Percentiles rank a stretch among this genome's conserved stretches.
These are phyloP conservation scores for Branchinecta sandiegonensis DNA, from an alignment of 2,888 invertebrate species.

Conservation along the genomic window DNA sequence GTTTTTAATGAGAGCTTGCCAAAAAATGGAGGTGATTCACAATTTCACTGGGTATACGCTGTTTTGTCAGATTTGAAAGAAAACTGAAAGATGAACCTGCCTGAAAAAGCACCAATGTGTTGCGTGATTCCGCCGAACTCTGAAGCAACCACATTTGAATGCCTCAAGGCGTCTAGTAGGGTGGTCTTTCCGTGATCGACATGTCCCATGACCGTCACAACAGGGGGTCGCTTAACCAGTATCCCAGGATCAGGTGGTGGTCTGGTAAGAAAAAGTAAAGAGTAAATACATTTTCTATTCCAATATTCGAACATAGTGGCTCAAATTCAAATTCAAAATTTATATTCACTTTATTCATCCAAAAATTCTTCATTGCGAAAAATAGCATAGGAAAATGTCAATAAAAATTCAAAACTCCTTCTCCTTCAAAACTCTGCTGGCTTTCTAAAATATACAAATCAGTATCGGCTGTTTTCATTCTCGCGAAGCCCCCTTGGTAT, in stretches of 20 bases:
- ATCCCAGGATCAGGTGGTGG: constrained; percentile 50
- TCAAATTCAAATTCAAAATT: too few relatives aligned
- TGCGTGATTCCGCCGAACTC: constrained; percentile 99
- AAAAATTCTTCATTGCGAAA: constrained; percentile 33
- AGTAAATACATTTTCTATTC: constrained; percentile 13
- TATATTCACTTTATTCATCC: too few relatives aligned
- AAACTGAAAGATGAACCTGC: constrained; percentile 33
- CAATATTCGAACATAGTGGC: constrained; percentile 28
- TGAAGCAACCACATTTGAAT: constrained; percentile 67
- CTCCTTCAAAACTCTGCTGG: constrained; percentile 29
- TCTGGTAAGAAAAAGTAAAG: constrained; percentile 30
- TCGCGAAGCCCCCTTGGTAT: too few relatives aligned
- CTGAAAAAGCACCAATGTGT: constrained; percentile 94
- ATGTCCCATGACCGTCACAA: constrained; percentile 98
- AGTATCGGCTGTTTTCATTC: too few relatives aligned
- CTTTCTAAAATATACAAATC: too few relatives aligned
- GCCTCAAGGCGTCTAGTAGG: constrained; percentile 68
- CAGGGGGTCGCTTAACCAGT: constrained; percentile 64
- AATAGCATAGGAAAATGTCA: too few relatives aligned
- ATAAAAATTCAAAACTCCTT: too few relatives aligned
- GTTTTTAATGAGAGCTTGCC: too few relatives aligned
- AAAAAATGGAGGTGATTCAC: too few relatives aligned
- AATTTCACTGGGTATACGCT: too few relatives aligned
- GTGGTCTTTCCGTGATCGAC: constrained; percentile 99
- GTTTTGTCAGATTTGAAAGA: neutral